Evolutionary conservation across 2,888 invertebrate species (phyloP).

Genomic region (Sussaba pulchella): DNA sequence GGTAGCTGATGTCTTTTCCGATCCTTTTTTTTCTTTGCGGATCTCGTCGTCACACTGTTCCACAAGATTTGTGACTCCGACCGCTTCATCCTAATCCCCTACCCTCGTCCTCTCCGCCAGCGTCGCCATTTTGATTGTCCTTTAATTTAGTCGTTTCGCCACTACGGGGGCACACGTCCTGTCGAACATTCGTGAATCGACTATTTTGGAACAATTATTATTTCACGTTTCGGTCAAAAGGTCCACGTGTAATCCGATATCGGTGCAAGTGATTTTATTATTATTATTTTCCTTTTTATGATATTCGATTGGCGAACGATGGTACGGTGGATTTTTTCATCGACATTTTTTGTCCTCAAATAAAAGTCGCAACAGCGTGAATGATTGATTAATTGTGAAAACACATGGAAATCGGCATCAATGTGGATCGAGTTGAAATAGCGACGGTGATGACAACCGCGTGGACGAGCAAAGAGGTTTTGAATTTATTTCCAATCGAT

Average conservation of each 20-base stretch:
- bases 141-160: constrained; percentile 78
- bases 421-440: constrained; percentile 54
- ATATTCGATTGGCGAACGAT: no score
- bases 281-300: neutral
- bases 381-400: constrained; percentile 55
- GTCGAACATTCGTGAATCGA: constrained; percentile 26
- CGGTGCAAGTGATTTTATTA: neutral
- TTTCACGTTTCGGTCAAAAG: neutral
- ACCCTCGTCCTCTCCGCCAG: constrained; percentile 34
- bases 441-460: no score
- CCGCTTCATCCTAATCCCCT: constrained; percentile 10
- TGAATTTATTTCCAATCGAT: constrained; percentile 2
- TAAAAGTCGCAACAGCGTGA: constrained; percentile 59
- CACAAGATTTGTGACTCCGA: constrained; percentile 68
- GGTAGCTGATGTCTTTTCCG: constrained; percentile 63
- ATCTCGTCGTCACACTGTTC: constrained; percentile 47
- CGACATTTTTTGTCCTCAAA: neutral
- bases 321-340: neutral
- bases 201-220: neutral
- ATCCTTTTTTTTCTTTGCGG: constrained; percentile 32
- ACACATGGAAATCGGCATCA: constrained; percentile 58
- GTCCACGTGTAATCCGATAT: neutral
- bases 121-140: constrained; percentile 79
- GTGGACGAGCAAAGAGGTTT: constrained; percentile 30
- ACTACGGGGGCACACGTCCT: neutral